Conservation (phyloP, 2,113 vertebrate genomes). For the Atractosteus spatula region DNA sequence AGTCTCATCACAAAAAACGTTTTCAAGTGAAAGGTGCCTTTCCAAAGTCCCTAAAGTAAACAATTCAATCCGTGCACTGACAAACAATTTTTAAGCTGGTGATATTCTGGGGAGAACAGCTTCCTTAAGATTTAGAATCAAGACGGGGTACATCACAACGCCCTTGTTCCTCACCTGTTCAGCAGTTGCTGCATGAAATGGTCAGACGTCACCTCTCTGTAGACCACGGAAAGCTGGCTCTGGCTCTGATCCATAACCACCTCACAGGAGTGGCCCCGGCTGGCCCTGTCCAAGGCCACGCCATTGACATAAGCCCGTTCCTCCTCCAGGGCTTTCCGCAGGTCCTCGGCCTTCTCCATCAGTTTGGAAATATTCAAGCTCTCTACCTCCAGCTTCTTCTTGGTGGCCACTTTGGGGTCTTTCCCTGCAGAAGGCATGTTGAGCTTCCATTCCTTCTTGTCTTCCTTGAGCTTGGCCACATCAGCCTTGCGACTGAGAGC, state of each 20-base stretch:
- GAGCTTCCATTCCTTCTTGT: slow-evolving; percentile 45
- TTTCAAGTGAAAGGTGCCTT: too few species aligned
- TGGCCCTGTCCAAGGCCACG: slow-evolving; percentile 71
- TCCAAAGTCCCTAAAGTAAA: too few species aligned
- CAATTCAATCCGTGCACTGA: too few species aligned
- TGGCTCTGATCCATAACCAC: slow-evolving; percentile 74
- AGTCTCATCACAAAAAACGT: too few species aligned
- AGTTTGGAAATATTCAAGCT: slow-evolving; percentile 92
- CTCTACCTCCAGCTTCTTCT: slow-evolving; percentile 79
- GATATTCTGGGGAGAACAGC: too few species aligned
- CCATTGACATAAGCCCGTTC: slow-evolving; percentile 85
- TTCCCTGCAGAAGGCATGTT: slow-evolving; percentile 68
- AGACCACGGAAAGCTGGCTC: slow-evolving; percentile 80
- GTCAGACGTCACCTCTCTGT: slow-evolving; percentile 80
- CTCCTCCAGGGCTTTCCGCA: slow-evolving; percentile 87
- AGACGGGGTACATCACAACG: too few species aligned
- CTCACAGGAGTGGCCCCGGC: slow-evolving; percentile 69
- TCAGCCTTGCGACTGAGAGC: slow-evolving; percentile 83
- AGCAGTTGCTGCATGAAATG: slow-evolving; percentile 97
- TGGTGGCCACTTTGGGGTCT: slow-evolving; percentile 69
- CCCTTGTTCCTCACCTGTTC: slow-evolving; percentile 73
- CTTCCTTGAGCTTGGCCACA: slow-evolving; percentile 62
- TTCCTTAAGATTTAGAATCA: too few species aligned
- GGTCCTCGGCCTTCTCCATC: slow-evolving; percentile 92
- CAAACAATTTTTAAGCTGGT: too few species aligned